Evolutionary conservation across 2,888 invertebrate species (phyloP).

Genomic region (Nemapogon koenigi): DNA sequence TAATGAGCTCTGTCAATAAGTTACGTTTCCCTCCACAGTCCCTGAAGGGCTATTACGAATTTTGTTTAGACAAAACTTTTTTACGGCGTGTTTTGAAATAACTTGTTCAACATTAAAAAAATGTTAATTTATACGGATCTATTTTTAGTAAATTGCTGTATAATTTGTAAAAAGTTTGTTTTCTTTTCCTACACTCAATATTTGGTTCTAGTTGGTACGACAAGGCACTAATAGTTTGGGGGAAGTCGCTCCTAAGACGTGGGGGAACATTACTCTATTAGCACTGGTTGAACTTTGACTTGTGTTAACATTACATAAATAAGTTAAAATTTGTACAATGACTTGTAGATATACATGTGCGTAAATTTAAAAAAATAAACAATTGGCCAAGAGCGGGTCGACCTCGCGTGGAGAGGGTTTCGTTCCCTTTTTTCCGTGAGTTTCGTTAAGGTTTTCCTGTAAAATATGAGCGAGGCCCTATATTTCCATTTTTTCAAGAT

Average conservation of each 20-base stretch:
- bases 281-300: constrained; percentile 49
- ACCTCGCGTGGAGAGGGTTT: too few species aligned
- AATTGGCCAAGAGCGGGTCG: too few species aligned
- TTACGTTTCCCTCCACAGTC: constrained; percentile 39
- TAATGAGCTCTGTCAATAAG: constrained; percentile 57
- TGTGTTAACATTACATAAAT: too few species aligned
- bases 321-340: too few species aligned
- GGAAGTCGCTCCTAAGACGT: constrained; percentile 29
- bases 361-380: too few species aligned
- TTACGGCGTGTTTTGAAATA: constrained; percentile 1
- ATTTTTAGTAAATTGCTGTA: neutral
- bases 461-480: too few species aligned
- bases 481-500: too few species aligned
- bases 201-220: constrained; percentile 59
- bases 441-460: too few species aligned
- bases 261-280: constrained; percentile 40
- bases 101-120: neutral
- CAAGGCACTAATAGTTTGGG: constrained; percentile 46
- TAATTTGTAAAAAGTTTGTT: constrained; percentile 3
- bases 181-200: constrained; percentile 16
- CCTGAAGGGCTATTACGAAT: constrained; percentile 31
- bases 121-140: constrained; percentile 3
- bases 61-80: constrained; percentile 36
- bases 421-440: too few species aligned
- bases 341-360: too few species aligned